Conservation (phyloP, 2,888 invertebrate species). For the Bruchidius siliquastri region DNA sequence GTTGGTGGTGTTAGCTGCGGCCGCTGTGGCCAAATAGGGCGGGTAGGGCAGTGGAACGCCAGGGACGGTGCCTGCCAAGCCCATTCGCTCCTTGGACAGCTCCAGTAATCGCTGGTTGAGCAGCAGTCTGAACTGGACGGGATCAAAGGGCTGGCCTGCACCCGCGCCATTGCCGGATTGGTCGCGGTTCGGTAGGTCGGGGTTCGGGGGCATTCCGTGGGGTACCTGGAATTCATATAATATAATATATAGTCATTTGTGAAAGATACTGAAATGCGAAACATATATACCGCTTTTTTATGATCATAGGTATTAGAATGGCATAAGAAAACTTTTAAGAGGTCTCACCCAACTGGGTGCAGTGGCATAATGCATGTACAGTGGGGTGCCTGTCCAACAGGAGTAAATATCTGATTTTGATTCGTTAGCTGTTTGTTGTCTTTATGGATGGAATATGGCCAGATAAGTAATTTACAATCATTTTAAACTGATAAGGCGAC, state of each 20-base stretch:
- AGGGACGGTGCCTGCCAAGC: slow-evolving; percentile 68
- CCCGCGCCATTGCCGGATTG: slow-evolving; percentile 48
- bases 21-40: slow-evolving; percentile 56
- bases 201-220: slow-evolving; percentile 45
- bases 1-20: slow-evolving; percentile 66
- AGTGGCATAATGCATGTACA: no score
- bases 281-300: no score
- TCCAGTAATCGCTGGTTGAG: slow-evolving; percentile 85
- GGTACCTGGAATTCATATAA: slow-evolving; percentile 45
- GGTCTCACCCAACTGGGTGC: no score
- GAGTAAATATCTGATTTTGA: no score
- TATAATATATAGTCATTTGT: neutral
- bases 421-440: no score
- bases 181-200: neutral
- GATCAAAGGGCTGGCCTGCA: slow-evolving; percentile 71
- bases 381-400: no score
- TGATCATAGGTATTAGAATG: no score
- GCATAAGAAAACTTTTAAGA: no score
- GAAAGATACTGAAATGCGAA: no score
- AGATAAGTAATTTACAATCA: no score
- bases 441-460: no score
- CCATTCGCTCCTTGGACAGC: slow-evolving; percentile 80
- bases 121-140: slow-evolving; percentile 83
- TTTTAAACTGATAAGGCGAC: no score
- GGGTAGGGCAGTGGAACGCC: slow-evolving; percentile 73